Percentiles rank a stretch among this genome's conserved stretches.
phyloP scores from a whole-genome alignment of 2,113 vertebrate genomes.

The Amphiprion percula region DNA sequence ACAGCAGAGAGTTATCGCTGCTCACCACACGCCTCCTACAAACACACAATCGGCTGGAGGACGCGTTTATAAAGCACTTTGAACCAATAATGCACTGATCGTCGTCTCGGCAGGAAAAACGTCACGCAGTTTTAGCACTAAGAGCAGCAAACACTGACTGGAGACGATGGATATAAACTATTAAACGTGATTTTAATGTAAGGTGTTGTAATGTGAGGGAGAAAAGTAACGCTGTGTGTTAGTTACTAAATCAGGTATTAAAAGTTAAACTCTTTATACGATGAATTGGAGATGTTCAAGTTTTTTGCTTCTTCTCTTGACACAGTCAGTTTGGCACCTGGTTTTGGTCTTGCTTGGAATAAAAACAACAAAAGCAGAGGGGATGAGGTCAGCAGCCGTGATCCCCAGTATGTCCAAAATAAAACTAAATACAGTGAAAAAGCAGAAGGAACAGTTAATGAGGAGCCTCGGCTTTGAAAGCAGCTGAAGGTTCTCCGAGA shows the following conservation, averaged over 20 bases:
- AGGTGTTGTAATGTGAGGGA: background rate
- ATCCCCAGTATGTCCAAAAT: background rate
- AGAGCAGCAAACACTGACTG: slow-evolving; percentile 37
- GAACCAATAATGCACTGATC: slow-evolving; percentile 77
- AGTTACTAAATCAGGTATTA: background rate
- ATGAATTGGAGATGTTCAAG: slow-evolving; percentile 11
- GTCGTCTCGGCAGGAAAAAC: slow-evolving; percentile 4
- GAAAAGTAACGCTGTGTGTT: background rate
- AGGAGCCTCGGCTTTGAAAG: slow-evolving; percentile 48
- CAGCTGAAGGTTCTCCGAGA: slow-evolving; percentile 10
- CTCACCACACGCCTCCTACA: slow-evolving; percentile 18
- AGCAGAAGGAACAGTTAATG: background rate
- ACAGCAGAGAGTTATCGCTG: slow-evolving; percentile 31
- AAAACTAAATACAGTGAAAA: background rate
- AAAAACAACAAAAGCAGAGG: slow-evolving; percentile 3
- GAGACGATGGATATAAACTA: slow-evolving; percentile 8
- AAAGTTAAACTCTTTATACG: background rate
- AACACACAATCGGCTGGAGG: slow-evolving; percentile 18
- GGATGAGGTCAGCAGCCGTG: background rate
- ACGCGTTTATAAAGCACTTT: slow-evolving; percentile 80
- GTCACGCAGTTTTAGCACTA: slow-evolving; percentile 11
- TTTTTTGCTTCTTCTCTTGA: slow-evolving; percentile 67
- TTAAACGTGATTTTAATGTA: slow-evolving; percentile 2
- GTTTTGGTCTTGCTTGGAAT: slow-evolving; percentile 69
- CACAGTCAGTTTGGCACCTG: slow-evolving; percentile 78